A percentile compares a stretch with the other conserved stretches of the same genome.
phyloP scores from a whole-genome alignment of 2,888 invertebrate species.

The Eristalis pertinax region DNA sequence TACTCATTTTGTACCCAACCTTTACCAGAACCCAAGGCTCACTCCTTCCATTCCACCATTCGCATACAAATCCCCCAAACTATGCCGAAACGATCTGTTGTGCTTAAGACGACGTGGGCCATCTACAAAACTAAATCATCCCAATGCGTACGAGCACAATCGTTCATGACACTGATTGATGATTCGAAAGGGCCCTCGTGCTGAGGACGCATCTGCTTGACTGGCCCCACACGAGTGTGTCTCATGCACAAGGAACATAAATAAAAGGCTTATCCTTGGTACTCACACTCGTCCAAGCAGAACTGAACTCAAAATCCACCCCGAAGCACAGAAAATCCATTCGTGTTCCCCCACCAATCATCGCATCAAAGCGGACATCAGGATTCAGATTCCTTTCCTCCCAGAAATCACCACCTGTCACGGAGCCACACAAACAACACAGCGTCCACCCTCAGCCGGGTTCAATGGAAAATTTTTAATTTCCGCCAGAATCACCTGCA shows the following conservation, averaged over 20 bases:
- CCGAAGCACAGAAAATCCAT: not conserved
- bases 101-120: not conserved
- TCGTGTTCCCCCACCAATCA: not conserved
- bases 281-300: not conserved
- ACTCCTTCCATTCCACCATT: no score
- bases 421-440: not conserved
- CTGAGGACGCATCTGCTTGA: not conserved
- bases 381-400: not conserved
- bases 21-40: no score
- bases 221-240: not conserved
- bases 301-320: not conserved
- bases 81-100: not conserved
- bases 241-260: not conserved
- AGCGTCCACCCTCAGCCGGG: not conserved
- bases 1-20: no score
- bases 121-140: not conserved
- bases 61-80: not conserved
- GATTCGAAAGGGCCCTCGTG: not conserved
- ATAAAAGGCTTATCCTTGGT: not conserved
- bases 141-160: not conserved
- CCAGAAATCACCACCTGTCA: not conserved
- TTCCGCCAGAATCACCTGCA: conserved; percentile 19
- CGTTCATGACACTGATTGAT: not conserved
- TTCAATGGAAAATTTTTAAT: conserved; percentile 15
- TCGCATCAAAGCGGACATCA: not conserved